These are phyloP conservation scores for Vanacampus margaritifer DNA, from an alignment of 2,113 vertebrate genomes.

Conservation along the genomic window DNA sequence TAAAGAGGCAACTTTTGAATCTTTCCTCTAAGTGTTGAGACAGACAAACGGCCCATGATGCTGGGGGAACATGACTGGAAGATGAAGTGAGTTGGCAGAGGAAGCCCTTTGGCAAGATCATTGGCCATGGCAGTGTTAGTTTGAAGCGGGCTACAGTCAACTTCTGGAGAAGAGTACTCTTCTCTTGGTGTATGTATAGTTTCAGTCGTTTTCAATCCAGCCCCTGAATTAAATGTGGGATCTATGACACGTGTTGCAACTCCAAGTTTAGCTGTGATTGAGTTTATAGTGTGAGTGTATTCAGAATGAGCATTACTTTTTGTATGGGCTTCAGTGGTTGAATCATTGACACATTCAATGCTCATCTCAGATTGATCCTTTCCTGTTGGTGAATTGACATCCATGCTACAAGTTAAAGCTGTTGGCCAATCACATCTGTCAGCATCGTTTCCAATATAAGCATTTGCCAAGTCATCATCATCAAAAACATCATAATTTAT, in stretches of 20 bases:
- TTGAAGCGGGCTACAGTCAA: conserved; percentile 1
- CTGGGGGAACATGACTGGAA: conserved; percentile 45
- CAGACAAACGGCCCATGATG: conserved; percentile 67
- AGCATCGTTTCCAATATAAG: conserved; percentile 2
- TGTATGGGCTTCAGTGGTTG: conserved; percentile 1
- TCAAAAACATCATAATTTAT: conserved; percentile 62
- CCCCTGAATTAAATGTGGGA: conserved; percentile 30
- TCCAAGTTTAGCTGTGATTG: conserved; percentile 51
- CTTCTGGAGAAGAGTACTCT: conserved; percentile 1
- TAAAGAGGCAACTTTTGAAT: conserved; percentile 72
- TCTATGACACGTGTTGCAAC: conserved; percentile 24
- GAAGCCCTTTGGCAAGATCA: conserved; percentile 31
- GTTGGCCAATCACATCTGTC: conserved; percentile 9
- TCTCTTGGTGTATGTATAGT: neutral
- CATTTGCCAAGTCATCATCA: conserved; percentile 33
- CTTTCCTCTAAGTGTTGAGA: conserved; percentile 69
- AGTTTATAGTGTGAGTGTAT: conserved; percentile 41
- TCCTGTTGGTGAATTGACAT: neutral
- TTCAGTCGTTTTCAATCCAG: conserved; percentile 13
- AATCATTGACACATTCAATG: neutral
- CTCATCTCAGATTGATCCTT: conserved; percentile 11
- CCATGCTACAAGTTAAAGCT: neutral
- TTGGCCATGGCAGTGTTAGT: conserved; percentile 10
- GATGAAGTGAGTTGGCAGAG: conserved; percentile 46
- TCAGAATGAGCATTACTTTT: conserved; percentile 19